phyloP scores from a whole-genome alignment of 2,113 vertebrate species.

The Platysternon megacephalum region DNA sequence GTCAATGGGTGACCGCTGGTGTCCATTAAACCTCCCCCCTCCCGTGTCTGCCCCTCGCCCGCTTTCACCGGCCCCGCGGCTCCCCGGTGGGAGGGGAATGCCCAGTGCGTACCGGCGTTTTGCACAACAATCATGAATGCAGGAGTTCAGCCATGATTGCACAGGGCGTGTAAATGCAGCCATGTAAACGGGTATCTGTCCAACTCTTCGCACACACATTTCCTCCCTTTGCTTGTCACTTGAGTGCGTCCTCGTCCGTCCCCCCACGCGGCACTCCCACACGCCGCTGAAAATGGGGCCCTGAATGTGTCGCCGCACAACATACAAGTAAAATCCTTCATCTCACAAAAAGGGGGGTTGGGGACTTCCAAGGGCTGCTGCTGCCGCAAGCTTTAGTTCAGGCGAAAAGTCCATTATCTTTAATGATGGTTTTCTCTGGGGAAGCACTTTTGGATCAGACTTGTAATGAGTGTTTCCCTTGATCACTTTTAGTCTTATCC shows the following conservation, averaged over 20 bases:
- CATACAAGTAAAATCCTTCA: background rate
- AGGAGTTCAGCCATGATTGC: background rate
- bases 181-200: background rate
- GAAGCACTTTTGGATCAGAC: background rate
- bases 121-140: background rate
- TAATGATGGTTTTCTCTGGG: background rate
- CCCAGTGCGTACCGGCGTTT: too few species aligned
- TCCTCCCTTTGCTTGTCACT: background rate
- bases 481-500: background rate
- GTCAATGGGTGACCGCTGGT: too few species aligned
- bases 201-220: background rate
- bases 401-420: background rate
- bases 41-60: too few species aligned
- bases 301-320: background rate
- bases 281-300: background rate
- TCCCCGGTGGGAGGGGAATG: background rate
- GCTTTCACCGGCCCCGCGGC: too few species aligned
- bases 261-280: accelerated
- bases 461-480: background rate
- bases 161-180: background rate
- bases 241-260: background rate
- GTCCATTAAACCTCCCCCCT: too few species aligned
- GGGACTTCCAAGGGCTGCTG: accelerated
- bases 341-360: background rate
- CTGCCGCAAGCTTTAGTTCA: background rate